Evolutionary conservation across 92 coral and sea anemone species (phyloP).

Genomic region (Epizoanthus scotinus): DNA sequence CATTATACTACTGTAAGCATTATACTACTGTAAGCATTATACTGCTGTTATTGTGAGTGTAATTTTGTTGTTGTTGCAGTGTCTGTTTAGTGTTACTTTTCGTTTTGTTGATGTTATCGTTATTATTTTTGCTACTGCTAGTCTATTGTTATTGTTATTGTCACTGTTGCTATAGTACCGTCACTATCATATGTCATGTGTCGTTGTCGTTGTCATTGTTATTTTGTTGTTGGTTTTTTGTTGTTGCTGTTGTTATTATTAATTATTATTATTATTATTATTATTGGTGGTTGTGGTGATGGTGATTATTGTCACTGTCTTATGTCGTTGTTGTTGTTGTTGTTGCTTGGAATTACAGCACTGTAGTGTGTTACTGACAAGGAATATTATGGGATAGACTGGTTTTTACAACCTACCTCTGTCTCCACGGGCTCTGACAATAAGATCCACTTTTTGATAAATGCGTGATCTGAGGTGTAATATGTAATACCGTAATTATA

Average conservation of each 20-base stretch:
- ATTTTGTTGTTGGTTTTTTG: too few species aligned
- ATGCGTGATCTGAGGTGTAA: constrained; percentile 67
- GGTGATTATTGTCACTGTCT: background rate
- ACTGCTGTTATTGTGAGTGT: too few species aligned
- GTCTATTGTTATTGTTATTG: background rate
- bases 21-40: too few species aligned
- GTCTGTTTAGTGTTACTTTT: background rate
- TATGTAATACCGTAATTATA: background rate
- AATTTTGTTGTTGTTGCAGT: too few species aligned
- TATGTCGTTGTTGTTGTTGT: background rate
- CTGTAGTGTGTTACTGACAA: too few species aligned
- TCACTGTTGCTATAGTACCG: background rate
- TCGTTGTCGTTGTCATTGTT: background rate
- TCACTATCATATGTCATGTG: too few species aligned
- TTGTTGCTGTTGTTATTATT: too few species aligned
- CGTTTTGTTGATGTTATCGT: too few species aligned
- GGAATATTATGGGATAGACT: background rate
- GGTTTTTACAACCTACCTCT: constrained; percentile 16
- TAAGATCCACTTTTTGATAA: constrained; percentile 87
- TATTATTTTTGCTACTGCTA: background rate
- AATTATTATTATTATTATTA: too few species aligned
- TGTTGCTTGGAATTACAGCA: too few species aligned
- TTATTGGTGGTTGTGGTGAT: too few species aligned
- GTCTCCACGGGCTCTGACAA: constrained; percentile 64
- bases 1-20: too few species aligned